Conservation (phyloP, 2,797 vertebrate genomes). For the Oreortyx pictus region DNA sequence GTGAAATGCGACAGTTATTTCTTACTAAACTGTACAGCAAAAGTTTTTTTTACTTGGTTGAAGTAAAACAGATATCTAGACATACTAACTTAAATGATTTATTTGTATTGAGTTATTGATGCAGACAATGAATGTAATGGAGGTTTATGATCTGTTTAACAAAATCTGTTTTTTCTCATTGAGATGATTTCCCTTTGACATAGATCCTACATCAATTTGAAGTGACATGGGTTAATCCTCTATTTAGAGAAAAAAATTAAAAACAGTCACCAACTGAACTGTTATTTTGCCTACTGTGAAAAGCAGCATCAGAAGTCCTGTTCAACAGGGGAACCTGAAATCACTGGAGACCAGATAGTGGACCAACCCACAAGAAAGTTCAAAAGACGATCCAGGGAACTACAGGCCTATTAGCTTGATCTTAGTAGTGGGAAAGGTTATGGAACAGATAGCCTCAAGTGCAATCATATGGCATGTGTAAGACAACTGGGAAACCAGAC, state of each 20-base stretch:
- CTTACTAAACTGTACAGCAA: neutral
- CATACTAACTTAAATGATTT: neutral
- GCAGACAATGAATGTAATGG: neutral
- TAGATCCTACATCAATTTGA: neutral
- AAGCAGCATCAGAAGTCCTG: neutral
- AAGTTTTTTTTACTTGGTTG: neutral
- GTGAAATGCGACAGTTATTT: neutral
- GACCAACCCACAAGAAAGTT: too few species aligned
- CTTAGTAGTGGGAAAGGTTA: too few species aligned
- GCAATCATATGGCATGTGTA: too few species aligned
- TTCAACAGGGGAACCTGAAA: too few species aligned
- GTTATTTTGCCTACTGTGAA: neutral
- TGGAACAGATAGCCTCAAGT: too few species aligned
- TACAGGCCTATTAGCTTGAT: too few species aligned
- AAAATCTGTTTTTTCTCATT: too few species aligned
- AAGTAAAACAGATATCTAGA: neutral
- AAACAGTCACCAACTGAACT: neutral
- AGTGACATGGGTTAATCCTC: neutral
- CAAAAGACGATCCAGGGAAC: too few species aligned
- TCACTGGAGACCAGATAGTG: too few species aligned
- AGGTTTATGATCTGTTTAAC: too few species aligned
- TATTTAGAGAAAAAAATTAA: neutral
- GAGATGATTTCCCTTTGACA: too few species aligned
- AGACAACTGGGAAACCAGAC: too few species aligned
- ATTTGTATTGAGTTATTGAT: neutral